Evolutionary conservation across 1,140 invertebrate species (phyloP).

Genomic region (Aricia agestis): DNA sequence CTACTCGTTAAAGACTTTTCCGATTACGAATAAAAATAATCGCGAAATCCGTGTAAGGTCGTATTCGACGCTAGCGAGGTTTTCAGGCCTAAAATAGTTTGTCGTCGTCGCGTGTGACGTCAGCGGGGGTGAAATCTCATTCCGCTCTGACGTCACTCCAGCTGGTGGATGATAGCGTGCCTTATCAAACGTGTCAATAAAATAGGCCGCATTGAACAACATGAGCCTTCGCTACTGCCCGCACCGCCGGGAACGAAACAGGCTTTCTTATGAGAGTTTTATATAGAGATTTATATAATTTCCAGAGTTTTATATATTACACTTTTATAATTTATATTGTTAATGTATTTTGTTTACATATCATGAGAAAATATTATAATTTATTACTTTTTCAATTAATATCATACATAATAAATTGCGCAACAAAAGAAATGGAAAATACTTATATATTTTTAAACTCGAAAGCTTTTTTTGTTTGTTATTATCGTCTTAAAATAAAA

Average conservation of each 20-base stretch:
- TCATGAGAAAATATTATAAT: too few relatives aligned
- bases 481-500: too few relatives aligned
- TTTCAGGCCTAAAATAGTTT: slow-evolving; percentile 34
- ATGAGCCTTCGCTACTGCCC: not conserved
- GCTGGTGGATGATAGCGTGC: slow-evolving; percentile 47
- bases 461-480: too few relatives aligned
- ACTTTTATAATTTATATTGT: too few relatives aligned
- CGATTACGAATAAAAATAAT: slow-evolving; percentile 6
- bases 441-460: too few relatives aligned
- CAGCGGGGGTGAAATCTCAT: slow-evolving; percentile 37
- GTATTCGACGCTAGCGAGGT: not conserved
- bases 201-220: slow-evolving; percentile 18
- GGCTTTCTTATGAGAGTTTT: not conserved
- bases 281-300: too few relatives aligned
- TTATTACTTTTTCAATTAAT: too few relatives aligned
- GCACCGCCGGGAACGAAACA: not conserved
- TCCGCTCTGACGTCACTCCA: slow-evolving; percentile 53
- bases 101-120: slow-evolving; percentile 40
- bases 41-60: not conserved
- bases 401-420: too few relatives aligned
- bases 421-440: too few relatives aligned
- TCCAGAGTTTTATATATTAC: not conserved
- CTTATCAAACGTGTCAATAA: slow-evolving; percentile 34
- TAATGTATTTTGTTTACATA: too few relatives aligned
- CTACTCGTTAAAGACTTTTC: not conserved